Conservation (phyloP, 2,113 vertebrate species). For the Takifugu bimaculatus region DNA sequence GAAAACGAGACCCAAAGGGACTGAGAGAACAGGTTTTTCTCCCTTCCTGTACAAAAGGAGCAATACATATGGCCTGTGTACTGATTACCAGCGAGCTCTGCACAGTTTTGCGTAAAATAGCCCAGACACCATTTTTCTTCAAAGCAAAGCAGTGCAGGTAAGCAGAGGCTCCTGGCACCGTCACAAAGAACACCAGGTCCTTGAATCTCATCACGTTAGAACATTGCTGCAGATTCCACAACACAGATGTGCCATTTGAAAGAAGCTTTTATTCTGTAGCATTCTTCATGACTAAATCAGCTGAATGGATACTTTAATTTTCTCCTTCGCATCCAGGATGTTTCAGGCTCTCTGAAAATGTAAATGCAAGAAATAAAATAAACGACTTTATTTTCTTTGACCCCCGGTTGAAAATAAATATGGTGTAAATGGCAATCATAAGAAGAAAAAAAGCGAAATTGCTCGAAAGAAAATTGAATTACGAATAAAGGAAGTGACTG, state of each 20-base stretch:
- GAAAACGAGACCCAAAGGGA: conserved; percentile 11
- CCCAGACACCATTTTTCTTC: conserved; percentile 51
- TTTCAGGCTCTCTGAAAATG: background rate
- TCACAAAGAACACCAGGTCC: conserved; percentile 40
- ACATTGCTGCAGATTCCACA: conserved; percentile 6
- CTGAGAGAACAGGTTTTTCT: conserved; percentile 17
- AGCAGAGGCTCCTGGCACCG: conserved; percentile 33
- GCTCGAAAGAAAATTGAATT: no score
- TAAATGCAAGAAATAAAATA: conserved; percentile 3
- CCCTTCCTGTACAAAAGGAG: conserved; percentile 26
- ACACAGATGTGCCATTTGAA: background rate
- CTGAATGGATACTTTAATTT: background rate
- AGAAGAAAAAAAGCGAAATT: no score
- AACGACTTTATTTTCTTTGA: background rate
- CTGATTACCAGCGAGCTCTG: conserved; percentile 54
- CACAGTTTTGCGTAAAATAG: conserved; percentile 43
- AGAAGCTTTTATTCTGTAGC: background rate
- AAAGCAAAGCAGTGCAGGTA: conserved; percentile 46
- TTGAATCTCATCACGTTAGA: conserved; percentile 46
- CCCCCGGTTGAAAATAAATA: conserved; percentile 3
- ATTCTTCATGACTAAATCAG: background rate
- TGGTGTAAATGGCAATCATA: background rate
- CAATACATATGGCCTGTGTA: conserved; percentile 59
- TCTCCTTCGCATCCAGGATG: conserved; percentile 11
- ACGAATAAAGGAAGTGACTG: no score